Percentiles rank a stretch among this genome's conserved stretches.
Conservation (phyloP, 2,797 vertebrate genomes). For the Poeciliopsis presidionis region DNA sequence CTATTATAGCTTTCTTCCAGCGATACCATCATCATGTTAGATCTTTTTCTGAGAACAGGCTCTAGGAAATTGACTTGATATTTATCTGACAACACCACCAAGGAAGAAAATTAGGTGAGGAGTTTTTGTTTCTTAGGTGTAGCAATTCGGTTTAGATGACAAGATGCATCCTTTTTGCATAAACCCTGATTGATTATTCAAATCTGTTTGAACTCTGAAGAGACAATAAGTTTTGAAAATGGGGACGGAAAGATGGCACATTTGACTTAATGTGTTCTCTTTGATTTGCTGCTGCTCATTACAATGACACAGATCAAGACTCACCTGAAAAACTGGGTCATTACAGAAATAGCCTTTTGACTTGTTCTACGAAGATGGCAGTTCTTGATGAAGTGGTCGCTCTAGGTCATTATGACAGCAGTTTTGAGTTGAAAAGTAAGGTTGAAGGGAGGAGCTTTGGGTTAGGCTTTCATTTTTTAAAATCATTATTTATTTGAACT, state of each 20-base stretch:
- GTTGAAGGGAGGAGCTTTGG: conserved; percentile 28
- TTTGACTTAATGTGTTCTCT: conserved; percentile 50
- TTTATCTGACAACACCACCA: conserved; percentile 75
- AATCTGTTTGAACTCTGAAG: conserved; percentile 8
- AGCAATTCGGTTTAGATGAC: conserved; percentile 53
- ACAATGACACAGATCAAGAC: conserved; percentile 68
- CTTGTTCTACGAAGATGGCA: conserved; percentile 69
- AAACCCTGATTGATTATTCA: conserved; percentile 21
- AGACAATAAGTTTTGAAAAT: background rate
- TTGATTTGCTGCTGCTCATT: conserved; percentile 58
- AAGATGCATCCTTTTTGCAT: conserved; percentile 14
- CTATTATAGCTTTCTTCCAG: conserved; percentile 71
- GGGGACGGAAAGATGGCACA: conserved; percentile 9
- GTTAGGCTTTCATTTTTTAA: conserved; percentile 22
- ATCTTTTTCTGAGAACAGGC: conserved; percentile 66
- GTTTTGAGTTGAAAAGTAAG: conserved; percentile 25
- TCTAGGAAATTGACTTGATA: conserved; percentile 78
- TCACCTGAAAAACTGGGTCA: conserved; percentile 80
- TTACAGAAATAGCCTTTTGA: conserved; percentile 76
- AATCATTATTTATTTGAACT: conserved; percentile 17
- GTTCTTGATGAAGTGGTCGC: conserved; percentile 73
- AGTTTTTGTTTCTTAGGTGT: conserved; percentile 45
- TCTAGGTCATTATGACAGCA: conserved; percentile 78
- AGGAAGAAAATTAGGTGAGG: conserved; percentile 70
- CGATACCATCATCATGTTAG: conserved; percentile 66